A percentile compares a stretch with the other conserved stretches of the same genome.
phyloP scores from a whole-genome alignment of 2,888 invertebrate genomes.

The Leptothorax acervorum region DNA sequence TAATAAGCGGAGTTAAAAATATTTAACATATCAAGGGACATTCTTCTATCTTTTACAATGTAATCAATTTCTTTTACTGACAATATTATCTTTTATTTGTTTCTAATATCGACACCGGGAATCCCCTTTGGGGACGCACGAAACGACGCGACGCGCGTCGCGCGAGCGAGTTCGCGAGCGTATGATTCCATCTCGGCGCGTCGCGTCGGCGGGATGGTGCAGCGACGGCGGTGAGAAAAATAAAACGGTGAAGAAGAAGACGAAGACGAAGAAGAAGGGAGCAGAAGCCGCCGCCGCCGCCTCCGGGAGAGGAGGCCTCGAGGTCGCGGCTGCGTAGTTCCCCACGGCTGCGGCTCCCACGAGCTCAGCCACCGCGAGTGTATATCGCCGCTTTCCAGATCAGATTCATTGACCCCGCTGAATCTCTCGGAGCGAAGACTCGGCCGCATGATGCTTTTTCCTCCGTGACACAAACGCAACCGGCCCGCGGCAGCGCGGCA shows the following conservation, averaged over 20 bases:
- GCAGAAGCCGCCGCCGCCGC: constrained; percentile 54
- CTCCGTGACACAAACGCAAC: constrained; percentile 48
- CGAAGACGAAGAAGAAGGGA: constrained; percentile 42
- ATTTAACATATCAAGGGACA: background rate
- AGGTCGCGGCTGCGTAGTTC: constrained; percentile 73
- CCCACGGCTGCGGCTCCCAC: constrained; percentile 67
- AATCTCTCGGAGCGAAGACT: constrained; percentile 68
- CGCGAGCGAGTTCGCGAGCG: constrained; percentile 1
- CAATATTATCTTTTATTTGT: too few species aligned
- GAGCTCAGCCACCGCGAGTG: constrained; percentile 64
- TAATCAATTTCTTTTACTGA: background rate
- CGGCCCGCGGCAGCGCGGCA: constrained; percentile 19
- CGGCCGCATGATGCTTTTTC: constrained; percentile 61
- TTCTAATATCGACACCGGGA: background rate
- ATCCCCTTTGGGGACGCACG: background rate
- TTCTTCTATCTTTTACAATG: background rate
- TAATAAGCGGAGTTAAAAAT: background rate
- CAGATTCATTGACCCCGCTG: constrained; percentile 79
- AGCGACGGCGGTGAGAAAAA: constrained; percentile 27
- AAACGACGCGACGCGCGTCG: background rate
- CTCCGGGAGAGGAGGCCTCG: constrained; percentile 69
- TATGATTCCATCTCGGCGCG: constrained; percentile 20
- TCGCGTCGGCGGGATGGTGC: constrained; percentile 18
- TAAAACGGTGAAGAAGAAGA: constrained; percentile 51
- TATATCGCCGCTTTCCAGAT: constrained; percentile 74